A percentile compares a stretch with the other conserved stretches of the same genome.
These are phyloP conservation scores for Synergus japonicus DNA, from an alignment of 2,888 invertebrate genomes.

Conservation along the genomic window DNA sequence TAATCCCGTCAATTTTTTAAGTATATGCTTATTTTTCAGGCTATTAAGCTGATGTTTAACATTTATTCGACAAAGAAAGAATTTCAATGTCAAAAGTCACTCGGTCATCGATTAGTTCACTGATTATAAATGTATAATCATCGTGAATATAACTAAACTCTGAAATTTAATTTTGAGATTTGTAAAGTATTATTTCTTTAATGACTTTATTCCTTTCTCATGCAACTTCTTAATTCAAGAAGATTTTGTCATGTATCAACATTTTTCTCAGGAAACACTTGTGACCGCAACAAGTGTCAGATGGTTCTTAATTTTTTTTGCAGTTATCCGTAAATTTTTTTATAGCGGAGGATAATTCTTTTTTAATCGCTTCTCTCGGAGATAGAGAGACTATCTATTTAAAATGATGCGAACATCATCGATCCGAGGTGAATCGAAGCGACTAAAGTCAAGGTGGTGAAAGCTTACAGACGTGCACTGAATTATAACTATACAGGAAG, in stretches of 20 bases:
- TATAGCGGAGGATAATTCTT: neutral
- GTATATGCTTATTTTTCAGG: neutral
- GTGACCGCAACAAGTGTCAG: neutral
- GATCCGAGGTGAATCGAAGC: constrained; percentile 9
- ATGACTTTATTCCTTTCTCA: neutral
- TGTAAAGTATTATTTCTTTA: neutral
- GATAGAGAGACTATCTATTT: constrained; percentile 13
- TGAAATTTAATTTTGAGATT: too few species aligned
- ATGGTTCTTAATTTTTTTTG: neutral
- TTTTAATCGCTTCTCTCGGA: neutral
- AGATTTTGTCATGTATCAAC: neutral
- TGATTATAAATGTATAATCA: constrained; percentile 2
- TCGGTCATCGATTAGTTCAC: constrained; percentile 19
- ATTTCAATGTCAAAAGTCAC: constrained; percentile 30
- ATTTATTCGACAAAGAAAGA: neutral
- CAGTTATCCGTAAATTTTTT: neutral
- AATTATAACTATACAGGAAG: constrained; percentile 8
- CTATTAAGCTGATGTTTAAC: neutral
- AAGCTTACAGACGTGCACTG: neutral
- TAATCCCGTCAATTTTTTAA: too few species aligned
- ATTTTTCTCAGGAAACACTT: neutral
- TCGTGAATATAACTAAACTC: neutral
- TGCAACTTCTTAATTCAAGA: neutral
- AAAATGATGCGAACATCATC: constrained; percentile 22
- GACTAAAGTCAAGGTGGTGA: constrained; percentile 15